These are phyloP conservation scores for Muricea muricata DNA, from an alignment of 92 coral and sea anemone genomes.

Conservation along the genomic window DNA sequence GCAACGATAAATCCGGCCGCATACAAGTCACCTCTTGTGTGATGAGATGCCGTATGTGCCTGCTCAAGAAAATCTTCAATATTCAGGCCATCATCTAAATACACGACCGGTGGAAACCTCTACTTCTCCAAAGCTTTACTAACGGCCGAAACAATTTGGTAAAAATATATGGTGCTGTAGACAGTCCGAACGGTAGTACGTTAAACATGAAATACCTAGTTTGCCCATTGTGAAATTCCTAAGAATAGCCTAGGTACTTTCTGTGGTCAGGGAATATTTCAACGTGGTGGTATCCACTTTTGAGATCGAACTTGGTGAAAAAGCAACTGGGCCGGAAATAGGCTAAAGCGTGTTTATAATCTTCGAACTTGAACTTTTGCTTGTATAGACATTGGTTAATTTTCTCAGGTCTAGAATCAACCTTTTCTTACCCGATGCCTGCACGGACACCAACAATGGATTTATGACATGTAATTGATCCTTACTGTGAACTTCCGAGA, in stretches of 20 bases:
- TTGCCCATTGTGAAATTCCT: not conserved
- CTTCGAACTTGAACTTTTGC: not conserved
- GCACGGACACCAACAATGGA: not conserved
- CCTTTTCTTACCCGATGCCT: not conserved
- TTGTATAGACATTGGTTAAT: not conserved
- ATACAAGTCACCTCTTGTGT: conserved; percentile 14
- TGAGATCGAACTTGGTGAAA: conserved; percentile 1
- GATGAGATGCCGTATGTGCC: not conserved
- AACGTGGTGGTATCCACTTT: conserved; percentile 1
- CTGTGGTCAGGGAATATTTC: not conserved
- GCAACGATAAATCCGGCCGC: conserved; percentile 51
- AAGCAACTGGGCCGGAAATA: not conserved
- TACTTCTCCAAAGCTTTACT: conserved; percentile 43
- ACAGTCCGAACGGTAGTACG: not conserved
- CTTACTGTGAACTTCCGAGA: not conserved
- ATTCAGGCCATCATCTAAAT: conserved; percentile 54
- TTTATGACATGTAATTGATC: not conserved
- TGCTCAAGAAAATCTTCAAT: conserved; percentile 16
- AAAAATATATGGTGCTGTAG: conserved; percentile 46
- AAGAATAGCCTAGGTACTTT: not conserved
- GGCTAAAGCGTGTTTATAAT: not conserved
- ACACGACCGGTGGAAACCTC: conserved; percentile 49
- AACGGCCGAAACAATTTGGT: conserved; percentile 40
- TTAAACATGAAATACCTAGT: not conserved
- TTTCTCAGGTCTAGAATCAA: not conserved